Evolutionary conservation across 2,888 invertebrate genomes (phyloP).

Genomic region (Caenorhabditis japonica): DNA sequence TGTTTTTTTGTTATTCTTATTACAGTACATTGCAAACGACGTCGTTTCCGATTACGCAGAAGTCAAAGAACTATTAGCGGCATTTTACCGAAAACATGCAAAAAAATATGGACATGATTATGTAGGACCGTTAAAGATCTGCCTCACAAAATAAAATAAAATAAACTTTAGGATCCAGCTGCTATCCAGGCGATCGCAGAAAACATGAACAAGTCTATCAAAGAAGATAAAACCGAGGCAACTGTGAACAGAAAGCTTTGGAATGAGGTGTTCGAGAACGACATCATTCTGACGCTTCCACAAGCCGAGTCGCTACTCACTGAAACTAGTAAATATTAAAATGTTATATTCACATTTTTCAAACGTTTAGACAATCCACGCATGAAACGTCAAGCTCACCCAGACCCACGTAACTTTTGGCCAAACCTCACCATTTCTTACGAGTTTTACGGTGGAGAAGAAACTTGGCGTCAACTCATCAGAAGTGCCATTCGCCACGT

Average conservation of each 20-base stretch:
- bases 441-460: constrained; percentile 63
- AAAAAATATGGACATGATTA: constrained; percentile 67
- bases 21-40: constrained; percentile 63
- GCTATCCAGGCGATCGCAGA: constrained; percentile 47
- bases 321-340: constrained; percentile 56
- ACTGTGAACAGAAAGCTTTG: constrained; percentile 66
- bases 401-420: constrained; percentile 66
- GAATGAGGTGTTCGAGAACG: constrained; percentile 74
- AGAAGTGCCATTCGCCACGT: constrained; percentile 66
- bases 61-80: constrained; percentile 63
- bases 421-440: constrained; percentile 66
- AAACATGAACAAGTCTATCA: constrained; percentile 43
- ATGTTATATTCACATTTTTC: neutral
- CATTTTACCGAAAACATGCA: constrained; percentile 67
- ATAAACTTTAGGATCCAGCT: constrained; percentile 46
- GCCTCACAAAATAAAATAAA: too few species aligned
- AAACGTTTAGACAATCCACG: constrained; percentile 34
- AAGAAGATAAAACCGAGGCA: constrained; percentile 73
- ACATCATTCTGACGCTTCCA: constrained; percentile 71
- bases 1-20: constrained; percentile 12
- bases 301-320: constrained; percentile 69
- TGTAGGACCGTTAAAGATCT: too few species aligned
- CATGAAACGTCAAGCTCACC: constrained; percentile 68
- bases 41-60: constrained; percentile 65
- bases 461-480: constrained; percentile 67